These are phyloP conservation scores for Malurus splendens DNA, from an alignment of 2,797 vertebrate species.

Conservation along the genomic window DNA sequence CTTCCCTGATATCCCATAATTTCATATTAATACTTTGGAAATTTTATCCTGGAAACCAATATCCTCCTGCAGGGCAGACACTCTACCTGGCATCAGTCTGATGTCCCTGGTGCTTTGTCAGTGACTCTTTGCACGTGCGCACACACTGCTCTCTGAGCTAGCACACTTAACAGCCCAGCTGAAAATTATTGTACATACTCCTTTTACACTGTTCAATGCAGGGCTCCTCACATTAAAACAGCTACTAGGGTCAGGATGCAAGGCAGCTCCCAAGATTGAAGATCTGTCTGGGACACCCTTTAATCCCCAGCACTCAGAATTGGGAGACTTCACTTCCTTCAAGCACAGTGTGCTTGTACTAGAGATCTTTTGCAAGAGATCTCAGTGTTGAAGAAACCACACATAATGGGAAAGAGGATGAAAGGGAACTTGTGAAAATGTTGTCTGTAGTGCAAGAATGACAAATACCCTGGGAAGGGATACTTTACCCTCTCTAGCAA, in stretches of 20 bases:
- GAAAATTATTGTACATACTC: not conserved
- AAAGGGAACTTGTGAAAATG: not conserved
- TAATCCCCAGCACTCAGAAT: not conserved
- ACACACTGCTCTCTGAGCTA: not conserved
- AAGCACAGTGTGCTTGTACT: too few relatives aligned
- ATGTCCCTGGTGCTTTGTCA: accelerated
- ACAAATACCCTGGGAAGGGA: not conserved
- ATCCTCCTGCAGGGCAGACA: accelerated
- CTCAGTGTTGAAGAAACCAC: not conserved
- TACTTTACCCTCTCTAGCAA: not conserved
- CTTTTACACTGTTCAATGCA: not conserved
- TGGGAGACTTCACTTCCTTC: not conserved
- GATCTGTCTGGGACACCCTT: not conserved
- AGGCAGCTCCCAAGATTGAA: not conserved
- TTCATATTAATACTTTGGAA: not conserved
- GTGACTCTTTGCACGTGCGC: not conserved
- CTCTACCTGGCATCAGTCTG: not conserved
- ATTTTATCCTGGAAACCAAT: not conserved
- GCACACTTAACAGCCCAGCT: not conserved
- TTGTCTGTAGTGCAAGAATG: not conserved
- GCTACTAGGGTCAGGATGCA: not conserved
- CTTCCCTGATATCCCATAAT: not conserved
- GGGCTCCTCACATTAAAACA: not conserved
- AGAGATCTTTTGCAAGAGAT: not conserved
- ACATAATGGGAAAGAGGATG: not conserved